Base-by-base conservation (phyloP, 2,888 invertebrate genomes). In the Lasioglossum vierecki region DNA sequence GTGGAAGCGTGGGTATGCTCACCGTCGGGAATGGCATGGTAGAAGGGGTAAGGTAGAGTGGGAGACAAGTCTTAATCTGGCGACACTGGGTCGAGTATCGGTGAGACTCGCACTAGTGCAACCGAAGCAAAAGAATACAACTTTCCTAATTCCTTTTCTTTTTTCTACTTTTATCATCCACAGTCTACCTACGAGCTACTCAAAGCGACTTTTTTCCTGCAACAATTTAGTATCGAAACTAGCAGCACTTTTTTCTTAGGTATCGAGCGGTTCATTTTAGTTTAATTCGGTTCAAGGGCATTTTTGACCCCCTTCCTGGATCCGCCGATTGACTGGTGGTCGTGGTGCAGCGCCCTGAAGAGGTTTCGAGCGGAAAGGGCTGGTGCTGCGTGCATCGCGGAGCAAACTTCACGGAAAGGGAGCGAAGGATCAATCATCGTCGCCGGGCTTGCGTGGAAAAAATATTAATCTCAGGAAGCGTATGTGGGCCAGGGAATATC, bases 401-500 rank as follows among this genome's bases (percentile, higher is more conserved):
- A 13, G 35, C 18, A 22, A 30, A 66, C 18, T 66, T 35, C 35
- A 18, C 22, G 66, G 35, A 35, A 66, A 66, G 66, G 35, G 66
- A 22, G 35, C 66, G 35, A 66, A 66, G 22, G 60, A 79, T 83
- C 79, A 44, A 89, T 86, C 78, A 83, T 85, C 78, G 82, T 85
- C 79, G 82, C 44, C 71, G 80, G 39, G 87, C 57, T 84, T 76
- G 89, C 89, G 87, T 88, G 86, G 79, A 89, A 89, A 89, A 91
- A 87, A 89, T 89, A 90, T 88, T 85, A 90, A 90, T 91, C 90
- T 85, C 87, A 85, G 89, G 90, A 92, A 93, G 92, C 89, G 91
- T 91, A 94, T 93, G 92, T 93, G 90, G 92, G 94, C 92, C 94
- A 93, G 92, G 91, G 91, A 93, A 89, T 93, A 94, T 94, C 93